A percentile compares a stretch with the other conserved stretches of the same genome.
Conservation (phyloP, 2,113 vertebrate species). For the Sebastes fasciatus region DNA sequence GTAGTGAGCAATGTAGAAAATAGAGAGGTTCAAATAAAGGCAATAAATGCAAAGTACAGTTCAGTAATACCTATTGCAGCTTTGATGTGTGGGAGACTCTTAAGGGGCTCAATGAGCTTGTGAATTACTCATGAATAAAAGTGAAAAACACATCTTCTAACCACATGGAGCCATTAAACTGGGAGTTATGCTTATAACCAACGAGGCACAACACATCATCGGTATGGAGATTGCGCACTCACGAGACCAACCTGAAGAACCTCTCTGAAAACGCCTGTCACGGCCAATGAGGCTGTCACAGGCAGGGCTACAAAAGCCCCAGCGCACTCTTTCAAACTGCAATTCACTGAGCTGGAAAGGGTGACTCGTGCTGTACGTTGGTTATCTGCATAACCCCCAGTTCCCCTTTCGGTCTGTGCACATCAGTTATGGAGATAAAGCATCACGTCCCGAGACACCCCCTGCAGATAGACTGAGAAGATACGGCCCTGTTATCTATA, state of each 20-base stretch:
- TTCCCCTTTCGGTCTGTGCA: neutral
- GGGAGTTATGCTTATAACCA: neutral
- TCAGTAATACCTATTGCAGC: conserved; percentile 23
- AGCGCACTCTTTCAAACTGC: neutral
- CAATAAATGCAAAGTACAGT: conserved; percentile 46
- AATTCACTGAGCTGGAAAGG: neutral
- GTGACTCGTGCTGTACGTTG: neutral
- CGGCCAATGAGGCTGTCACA: neutral
- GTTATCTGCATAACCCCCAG: neutral
- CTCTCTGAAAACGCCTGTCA: neutral
- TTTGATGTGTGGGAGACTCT: conserved; percentile 41
- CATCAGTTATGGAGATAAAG: neutral
- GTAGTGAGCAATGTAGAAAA: conserved; percentile 30
- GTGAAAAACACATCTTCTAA: conserved; percentile 33
- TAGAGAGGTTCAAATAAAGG: conserved; percentile 35
- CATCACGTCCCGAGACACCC: neutral
- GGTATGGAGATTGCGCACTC: neutral
- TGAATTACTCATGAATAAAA: conserved; percentile 48
- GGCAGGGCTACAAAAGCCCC: neutral
- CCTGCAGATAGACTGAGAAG: neutral
- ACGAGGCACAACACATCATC: neutral
- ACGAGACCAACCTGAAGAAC: neutral
- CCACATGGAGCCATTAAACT: conserved; percentile 23
- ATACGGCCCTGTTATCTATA: too few relatives aligned
- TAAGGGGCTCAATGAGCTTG: conserved; percentile 29